Percentiles rank a stretch among this genome's conserved stretches.
Evolutionary conservation across 2,113 vertebrate genomes (phyloP).

Genomic region (Cololabis saira): DNA sequence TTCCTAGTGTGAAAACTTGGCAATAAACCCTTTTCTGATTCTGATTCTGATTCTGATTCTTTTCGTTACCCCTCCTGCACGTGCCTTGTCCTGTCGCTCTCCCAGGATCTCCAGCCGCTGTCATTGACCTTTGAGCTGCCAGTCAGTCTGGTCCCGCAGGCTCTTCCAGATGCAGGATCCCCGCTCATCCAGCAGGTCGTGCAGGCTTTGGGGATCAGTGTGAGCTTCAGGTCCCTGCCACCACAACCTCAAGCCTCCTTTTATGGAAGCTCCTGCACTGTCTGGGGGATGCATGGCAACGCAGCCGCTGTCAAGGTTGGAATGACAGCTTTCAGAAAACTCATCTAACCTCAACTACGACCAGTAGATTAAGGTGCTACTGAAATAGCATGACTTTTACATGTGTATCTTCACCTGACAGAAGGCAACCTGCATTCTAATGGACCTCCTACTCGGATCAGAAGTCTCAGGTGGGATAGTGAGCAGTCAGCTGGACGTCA

Average conservation of each 20-base stretch:
- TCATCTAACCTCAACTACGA: neutral
- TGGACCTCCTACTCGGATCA: conserved; percentile 80
- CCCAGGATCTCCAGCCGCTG: conserved; percentile 82
- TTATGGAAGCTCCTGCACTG: conserved; percentile 78
- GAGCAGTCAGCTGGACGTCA: conserved; percentile 83
- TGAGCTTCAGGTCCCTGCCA: conserved; percentile 79
- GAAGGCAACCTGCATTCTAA: conserved; percentile 81
- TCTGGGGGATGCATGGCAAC: conserved; percentile 82
- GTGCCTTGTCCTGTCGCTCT: neutral
- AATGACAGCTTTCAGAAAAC: neutral
- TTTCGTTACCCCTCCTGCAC: neutral
- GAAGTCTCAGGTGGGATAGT: conserved; percentile 68
- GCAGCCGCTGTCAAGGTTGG: conserved; percentile 77
- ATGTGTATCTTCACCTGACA: conserved; percentile 35
- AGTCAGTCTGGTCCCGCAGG: conserved; percentile 72
- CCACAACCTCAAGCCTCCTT: conserved; percentile 74
- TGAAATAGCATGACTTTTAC: neutral
- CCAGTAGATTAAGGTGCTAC: neutral
- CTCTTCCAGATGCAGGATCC: conserved; percentile 76
- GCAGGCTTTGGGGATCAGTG: conserved; percentile 79
- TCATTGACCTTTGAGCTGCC: conserved; percentile 84
- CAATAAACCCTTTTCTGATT: too few relatives aligned
- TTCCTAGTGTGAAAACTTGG: too few relatives aligned
- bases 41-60: too few relatives aligned
- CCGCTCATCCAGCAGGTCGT: conserved; percentile 82